These are phyloP conservation scores for Microcebus tavaratra DNA, from an alignment of 2,113 vertebrate species.

Conservation along the genomic window DNA sequence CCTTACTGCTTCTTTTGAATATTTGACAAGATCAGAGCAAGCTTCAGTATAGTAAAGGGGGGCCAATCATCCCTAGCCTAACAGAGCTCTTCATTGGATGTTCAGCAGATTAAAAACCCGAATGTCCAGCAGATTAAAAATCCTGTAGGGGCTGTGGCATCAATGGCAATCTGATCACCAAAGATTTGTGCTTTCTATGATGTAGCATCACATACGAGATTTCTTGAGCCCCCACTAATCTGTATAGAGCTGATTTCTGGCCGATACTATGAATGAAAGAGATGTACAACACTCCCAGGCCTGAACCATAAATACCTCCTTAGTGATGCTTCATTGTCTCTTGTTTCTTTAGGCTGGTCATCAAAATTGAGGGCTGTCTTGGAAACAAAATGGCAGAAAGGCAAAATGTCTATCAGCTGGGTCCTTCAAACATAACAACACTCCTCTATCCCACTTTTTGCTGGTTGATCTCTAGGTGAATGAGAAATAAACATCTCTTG, in stretches of 20 bases:
- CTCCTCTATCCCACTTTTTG: background rate
- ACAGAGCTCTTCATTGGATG: background rate
- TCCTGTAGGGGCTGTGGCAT: background rate
- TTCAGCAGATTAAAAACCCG: background rate
- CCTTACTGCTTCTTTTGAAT: background rate
- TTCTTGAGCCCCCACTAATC: background rate
- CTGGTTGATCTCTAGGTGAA: background rate
- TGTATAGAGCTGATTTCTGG: background rate
- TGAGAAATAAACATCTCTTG: background rate
- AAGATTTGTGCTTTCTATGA: background rate
- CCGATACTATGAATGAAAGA: background rate
- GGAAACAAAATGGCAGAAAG: background rate
- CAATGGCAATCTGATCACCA: background rate
- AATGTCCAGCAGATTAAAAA: conserved; percentile 9
- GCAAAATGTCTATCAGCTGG: background rate
- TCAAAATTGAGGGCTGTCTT: background rate
- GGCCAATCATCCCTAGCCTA: background rate
- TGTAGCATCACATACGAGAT: background rate
- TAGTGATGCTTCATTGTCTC: background rate
- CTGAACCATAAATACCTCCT: background rate
- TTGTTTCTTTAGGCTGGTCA: background rate
- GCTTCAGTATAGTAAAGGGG: background rate
- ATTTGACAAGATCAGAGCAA: background rate
- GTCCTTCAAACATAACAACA: background rate
- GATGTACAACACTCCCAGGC: background rate